phyloP scores from a whole-genome alignment of 2,888 invertebrate species.

The Mythimna impura region DNA sequence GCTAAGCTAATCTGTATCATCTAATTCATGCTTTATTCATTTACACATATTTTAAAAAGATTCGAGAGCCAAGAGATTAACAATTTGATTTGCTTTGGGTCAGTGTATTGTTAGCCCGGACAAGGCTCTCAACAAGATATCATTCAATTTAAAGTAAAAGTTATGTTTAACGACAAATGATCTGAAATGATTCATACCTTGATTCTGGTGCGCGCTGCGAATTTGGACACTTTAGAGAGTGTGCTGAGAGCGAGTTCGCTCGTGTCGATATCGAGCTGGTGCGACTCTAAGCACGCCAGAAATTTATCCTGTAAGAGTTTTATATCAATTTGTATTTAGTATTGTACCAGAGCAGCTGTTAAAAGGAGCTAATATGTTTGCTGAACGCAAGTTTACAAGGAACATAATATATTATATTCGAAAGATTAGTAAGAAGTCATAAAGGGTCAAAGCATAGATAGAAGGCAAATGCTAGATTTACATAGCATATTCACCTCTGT shows the following conservation, averaged over 20 bases:
- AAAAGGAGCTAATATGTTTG: background rate
- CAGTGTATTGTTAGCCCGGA: conserved; percentile 28
- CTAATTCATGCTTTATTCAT: conserved; percentile 73
- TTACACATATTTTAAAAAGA: conserved; percentile 59
- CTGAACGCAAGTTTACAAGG: background rate
- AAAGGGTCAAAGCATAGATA: too few species aligned
- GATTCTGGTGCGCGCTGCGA: conserved; percentile 95
- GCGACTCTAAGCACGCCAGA: conserved; percentile 94
- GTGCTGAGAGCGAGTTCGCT: conserved; percentile 96
- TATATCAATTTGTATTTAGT: background rate
- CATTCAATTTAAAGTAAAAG: conserved; percentile 26
- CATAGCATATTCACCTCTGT: background rate
- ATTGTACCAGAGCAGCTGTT: background rate
- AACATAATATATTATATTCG: background rate
- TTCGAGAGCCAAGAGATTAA: conserved; percentile 42
- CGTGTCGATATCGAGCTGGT: conserved; percentile 96
- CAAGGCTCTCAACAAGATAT: conserved; percentile 12
- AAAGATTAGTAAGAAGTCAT: background rate
- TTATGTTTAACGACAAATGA: conserved; percentile 3
- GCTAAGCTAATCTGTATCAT: conserved; percentile 75
- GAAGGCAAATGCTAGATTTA: too few species aligned
- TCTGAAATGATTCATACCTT: conserved; percentile 87
- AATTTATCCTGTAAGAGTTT: conserved; percentile 93
- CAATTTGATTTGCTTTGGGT: conserved; percentile 21
- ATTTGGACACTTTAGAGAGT: conserved; percentile 97